Conservation (phyloP, 2,797 vertebrate genomes). For the Pogoniulus pusillus region DNA sequence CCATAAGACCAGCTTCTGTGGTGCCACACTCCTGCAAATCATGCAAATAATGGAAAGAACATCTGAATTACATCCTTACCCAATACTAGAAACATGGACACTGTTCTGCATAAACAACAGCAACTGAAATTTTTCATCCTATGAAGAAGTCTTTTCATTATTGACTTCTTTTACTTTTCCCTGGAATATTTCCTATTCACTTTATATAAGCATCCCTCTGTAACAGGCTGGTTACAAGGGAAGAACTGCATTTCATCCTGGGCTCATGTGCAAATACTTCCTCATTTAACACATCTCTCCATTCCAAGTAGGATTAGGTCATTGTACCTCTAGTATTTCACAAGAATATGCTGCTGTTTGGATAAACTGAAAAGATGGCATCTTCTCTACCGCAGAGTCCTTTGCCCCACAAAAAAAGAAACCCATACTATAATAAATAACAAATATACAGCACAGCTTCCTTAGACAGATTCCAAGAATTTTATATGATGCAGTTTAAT, state of each 20-base stretch:
- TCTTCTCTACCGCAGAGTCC: constrained; percentile 34
- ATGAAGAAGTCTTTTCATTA: background rate
- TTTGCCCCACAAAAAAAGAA: constrained; percentile 23
- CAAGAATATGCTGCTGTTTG: constrained; percentile 57
- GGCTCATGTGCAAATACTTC: constrained; percentile 37
- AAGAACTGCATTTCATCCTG: constrained; percentile 18
- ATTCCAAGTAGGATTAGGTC: constrained; percentile 43
- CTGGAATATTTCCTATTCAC: background rate
- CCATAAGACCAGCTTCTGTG: background rate
- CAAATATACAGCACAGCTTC: constrained; percentile 70
- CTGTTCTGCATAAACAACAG: constrained; percentile 6
- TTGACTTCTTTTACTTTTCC: background rate
- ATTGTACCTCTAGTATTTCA: constrained; percentile 41
- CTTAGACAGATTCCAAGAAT: constrained; percentile 80
- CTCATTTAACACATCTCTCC: constrained; percentile 34
- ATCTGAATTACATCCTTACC: background rate
- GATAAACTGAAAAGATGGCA: constrained; percentile 66
- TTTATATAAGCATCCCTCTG: background rate
- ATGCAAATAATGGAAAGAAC: background rate
- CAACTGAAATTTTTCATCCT: background rate
- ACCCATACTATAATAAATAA: constrained; percentile 73
- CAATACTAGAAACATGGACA: background rate
- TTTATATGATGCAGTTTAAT: constrained; percentile 82
- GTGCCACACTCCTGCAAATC: background rate
- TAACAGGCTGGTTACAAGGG: background rate